A percentile compares a stretch with the other conserved stretches of the same genome.
phyloP scores from a whole-genome alignment of 2,113 vertebrate genomes.

The Cynocephalus volans region DNA sequence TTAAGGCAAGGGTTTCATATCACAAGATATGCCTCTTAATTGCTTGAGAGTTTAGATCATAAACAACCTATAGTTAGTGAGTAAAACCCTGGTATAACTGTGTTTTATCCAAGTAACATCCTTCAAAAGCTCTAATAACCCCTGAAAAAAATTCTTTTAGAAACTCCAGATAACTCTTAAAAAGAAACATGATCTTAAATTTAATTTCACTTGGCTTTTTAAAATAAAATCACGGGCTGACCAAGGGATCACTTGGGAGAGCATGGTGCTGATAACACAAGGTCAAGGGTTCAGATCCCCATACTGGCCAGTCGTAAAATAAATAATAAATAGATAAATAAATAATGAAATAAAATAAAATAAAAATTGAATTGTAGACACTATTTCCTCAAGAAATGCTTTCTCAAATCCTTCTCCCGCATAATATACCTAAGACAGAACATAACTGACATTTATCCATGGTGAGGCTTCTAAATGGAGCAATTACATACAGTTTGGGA shows the following conservation, averaged over 20 bases:
- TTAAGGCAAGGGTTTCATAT: slow-evolving; percentile 64
- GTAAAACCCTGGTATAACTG: slow-evolving; percentile 38
- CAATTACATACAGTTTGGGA: slow-evolving; percentile 65
- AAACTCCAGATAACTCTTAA: slow-evolving; percentile 63
- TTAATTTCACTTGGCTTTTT: slow-evolving; percentile 53
- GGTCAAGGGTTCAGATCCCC: too few relatives aligned
- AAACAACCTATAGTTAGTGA: slow-evolving; percentile 77
- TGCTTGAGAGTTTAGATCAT: slow-evolving; percentile 80
- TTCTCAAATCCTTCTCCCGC: slow-evolving; percentile 63
- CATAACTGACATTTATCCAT: slow-evolving; percentile 62
- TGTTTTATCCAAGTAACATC: slow-evolving; percentile 68
- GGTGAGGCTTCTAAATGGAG: not conserved
- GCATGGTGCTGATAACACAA: too few relatives aligned
- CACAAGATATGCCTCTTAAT: slow-evolving; percentile 80
- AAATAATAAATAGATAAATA: too few relatives aligned
- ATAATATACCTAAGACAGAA: slow-evolving; percentile 49
- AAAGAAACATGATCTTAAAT: not conserved
- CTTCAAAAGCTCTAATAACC: slow-evolving; percentile 29
- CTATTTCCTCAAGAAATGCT: slow-evolving; percentile 58
- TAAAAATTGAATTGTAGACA: not conserved
- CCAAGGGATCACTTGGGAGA: too few relatives aligned
- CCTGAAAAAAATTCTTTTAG: not conserved
- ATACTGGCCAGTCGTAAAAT: too few relatives aligned
- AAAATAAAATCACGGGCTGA: slow-evolving; percentile 48
- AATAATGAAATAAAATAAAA: too few relatives aligned